Evolutionary conservation across 2,797 vertebrate genomes (phyloP), one percentile per base, ranked within the genome.

Genomic region (Florisuga fusca): DNA sequence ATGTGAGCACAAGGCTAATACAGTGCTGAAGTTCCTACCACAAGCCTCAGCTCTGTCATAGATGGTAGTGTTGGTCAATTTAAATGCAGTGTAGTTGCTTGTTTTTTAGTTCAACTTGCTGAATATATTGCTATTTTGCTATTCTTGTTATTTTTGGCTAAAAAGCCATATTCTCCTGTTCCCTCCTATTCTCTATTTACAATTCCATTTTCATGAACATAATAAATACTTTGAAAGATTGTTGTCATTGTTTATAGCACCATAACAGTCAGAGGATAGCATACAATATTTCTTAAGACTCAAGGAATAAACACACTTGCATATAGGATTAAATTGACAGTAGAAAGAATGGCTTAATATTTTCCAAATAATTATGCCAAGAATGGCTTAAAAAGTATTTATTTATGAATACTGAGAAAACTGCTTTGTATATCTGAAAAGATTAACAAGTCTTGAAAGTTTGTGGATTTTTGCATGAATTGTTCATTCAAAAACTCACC

Each of bases 101-200:
- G 7, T 27, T 89, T 89, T 89, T 33, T 84, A 88, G 54, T 66
- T 87, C 73, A 87, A 1, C 29, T 78, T 73, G 17, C 20, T 82
- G 50, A 77, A 27, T 61, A 50, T 50, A 45, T 54, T 4, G 4
- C 26, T 81, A 1, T 55, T 73, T 55, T n/a, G 11, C 2, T 63
- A 12, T 71, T 82, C 66, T 62, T 62, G 34, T 19, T 76, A 12
- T 58, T 88, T 94, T 91, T 55, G 38, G 20, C 85, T 84, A 29
- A 75, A 66, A 82, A 55, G 1, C 0, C 2, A 17, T 68, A 27
- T 82, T 3, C 2, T 8, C 9, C 10, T 36, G 7, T 67, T 90
- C 27, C 31, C 12, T 92, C 10, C 25, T 83, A 87, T 90, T 67
- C 7, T 69, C 6, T 66, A 18, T 80, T 87, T 92, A 43, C 21